A percentile compares a stretch with the other conserved stretches of the same genome.
Evolutionary conservation across 2,797 vertebrate genomes (phyloP).

Genomic region (Acridotheres tristis): DNA sequence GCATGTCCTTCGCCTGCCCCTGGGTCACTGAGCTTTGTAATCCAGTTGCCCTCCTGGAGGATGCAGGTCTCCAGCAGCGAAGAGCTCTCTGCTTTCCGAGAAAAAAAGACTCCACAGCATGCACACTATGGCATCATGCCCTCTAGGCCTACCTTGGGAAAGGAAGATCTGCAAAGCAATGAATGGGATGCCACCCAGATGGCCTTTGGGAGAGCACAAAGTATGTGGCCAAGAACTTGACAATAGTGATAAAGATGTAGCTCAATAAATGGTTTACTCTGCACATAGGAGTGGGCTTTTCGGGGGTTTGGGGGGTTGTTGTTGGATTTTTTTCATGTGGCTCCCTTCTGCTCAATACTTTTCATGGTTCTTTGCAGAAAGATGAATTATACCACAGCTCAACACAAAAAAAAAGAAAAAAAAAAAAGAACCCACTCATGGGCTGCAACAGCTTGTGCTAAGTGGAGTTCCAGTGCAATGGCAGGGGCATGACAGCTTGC

Average conservation of each 20-base stretch:
- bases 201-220: background rate
- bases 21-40: background rate
- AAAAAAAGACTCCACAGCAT: background rate
- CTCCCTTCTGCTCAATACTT: background rate
- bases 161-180: background rate
- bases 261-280: background rate
- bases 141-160: background rate
- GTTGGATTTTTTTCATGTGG: background rate
- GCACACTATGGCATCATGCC: background rate
- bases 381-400: background rate
- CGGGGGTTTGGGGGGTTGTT: accelerated
- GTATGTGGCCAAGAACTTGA: background rate
- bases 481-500: background rate
- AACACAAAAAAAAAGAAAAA: background rate
- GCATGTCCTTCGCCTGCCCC: background rate
- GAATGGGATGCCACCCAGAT: background rate
- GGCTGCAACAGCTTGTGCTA: background rate
- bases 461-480: background rate
- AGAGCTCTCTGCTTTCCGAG: background rate
- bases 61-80: background rate
- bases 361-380: background rate
- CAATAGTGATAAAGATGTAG: background rate
- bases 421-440: background rate
- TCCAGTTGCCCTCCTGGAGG: background rate
- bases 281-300: background rate